Evolutionary conservation across 1,140 invertebrate genomes (phyloP).

Genomic region (Aphelinus atriplicis): DNA sequence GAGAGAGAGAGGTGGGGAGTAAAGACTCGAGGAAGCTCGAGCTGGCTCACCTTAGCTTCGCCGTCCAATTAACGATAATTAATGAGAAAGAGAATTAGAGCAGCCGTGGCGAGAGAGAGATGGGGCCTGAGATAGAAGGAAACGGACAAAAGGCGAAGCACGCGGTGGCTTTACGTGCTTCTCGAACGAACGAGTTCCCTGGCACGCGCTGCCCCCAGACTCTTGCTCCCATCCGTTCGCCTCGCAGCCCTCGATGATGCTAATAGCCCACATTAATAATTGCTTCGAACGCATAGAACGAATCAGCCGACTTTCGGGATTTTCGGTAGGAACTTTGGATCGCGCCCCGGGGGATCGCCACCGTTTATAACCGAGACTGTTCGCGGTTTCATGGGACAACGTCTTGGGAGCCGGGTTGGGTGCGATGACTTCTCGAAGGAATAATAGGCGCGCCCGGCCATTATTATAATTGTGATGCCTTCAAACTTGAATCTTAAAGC

Average conservation of each 20-base stretch:
- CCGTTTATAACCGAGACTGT: too few species aligned
- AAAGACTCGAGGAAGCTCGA: not conserved
- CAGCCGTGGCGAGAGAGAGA: not conserved
- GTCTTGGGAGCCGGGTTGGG: too few species aligned
- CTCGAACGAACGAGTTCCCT: too few species aligned
- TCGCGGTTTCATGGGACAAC: too few species aligned
- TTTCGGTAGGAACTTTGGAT: too few species aligned
- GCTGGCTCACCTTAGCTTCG: not conserved
- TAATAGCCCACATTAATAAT: conserved; percentile 19
- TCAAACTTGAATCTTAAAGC: not conserved
- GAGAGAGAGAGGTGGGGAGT: not conserved
- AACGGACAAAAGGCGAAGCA: not conserved
- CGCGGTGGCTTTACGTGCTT: not conserved
- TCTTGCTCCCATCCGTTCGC: too few species aligned
- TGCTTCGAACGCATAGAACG: not conserved
- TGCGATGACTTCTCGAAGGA: conserved; percentile 6
- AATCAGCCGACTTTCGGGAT: too few species aligned
- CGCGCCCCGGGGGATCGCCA: too few species aligned
- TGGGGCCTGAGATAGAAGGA: not conserved
- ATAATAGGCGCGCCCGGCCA: conserved; percentile 5
- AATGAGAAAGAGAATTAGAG: conserved; percentile 31
- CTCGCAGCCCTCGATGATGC: not conserved
- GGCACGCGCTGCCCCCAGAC: too few species aligned
- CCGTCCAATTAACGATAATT: conserved; percentile 35
- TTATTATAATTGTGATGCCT: conserved; percentile 4